Conservation (phyloP, 2,113 vertebrate genomes). For the Carettochelys insculpta region DNA sequence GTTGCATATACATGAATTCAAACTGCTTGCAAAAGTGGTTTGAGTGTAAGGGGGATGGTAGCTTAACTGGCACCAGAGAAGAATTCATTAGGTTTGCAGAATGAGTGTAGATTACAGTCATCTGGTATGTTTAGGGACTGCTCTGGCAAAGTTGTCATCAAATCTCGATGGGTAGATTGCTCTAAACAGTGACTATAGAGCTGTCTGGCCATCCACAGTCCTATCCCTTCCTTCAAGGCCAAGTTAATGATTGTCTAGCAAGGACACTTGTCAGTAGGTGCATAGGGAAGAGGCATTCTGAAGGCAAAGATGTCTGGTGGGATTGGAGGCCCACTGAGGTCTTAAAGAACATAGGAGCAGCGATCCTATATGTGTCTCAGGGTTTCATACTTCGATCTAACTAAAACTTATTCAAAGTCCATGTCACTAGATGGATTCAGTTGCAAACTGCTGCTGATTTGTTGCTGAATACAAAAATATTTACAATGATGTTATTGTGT, state of each 20-base stretch:
- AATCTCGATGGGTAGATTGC: neutral
- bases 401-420: constrained; percentile 13
- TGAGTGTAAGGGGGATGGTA: neutral
- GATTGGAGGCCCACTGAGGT: neutral
- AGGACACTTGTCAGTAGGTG: neutral
- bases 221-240: neutral
- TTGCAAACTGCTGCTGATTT: constrained; percentile 19
- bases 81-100: neutral
- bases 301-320: neutral
- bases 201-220: neutral
- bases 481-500: constrained; percentile 44
- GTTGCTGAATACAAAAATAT: constrained; percentile 52
- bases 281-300: neutral
- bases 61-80: neutral
- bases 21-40: neutral
- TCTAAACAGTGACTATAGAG: neutral
- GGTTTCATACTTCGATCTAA: neutral
- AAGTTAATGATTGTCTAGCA: neutral
- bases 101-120: neutral
- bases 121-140: neutral
- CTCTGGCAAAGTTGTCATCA: neutral
- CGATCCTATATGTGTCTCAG: neutral
- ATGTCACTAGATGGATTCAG: constrained; percentile 35
- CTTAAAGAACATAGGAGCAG: neutral
- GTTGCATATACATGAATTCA: neutral